Conservation (phyloP, 2,888 invertebrate species). For the Slavum lentiscoides region DNA sequence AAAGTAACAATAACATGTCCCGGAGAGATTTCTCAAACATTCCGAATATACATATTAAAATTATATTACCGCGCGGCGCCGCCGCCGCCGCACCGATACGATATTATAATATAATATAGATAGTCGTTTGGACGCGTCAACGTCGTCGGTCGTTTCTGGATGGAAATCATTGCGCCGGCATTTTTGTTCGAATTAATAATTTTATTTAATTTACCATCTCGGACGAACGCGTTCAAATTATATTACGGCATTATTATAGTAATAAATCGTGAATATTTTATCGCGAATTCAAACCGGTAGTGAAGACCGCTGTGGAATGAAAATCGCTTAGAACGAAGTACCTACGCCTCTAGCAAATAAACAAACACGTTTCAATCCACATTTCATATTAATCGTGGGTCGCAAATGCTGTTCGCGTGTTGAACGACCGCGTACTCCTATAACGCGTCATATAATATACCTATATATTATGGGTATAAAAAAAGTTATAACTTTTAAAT, state of each 20-base stretch:
- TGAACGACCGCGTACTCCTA: too few relatives aligned
- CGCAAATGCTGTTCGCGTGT: background rate
- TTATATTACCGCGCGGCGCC: too few relatives aligned
- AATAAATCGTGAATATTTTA: conserved; percentile 23
- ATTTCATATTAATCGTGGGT: background rate
- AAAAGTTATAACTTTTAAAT: conserved; percentile 11
- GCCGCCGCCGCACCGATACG: too few relatives aligned
- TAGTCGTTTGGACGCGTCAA: background rate
- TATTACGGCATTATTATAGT: too few relatives aligned
- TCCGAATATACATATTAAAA: too few relatives aligned
- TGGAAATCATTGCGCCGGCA: background rate
- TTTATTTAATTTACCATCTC: background rate
- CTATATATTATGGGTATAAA: too few relatives aligned
- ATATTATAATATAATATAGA: too few relatives aligned
- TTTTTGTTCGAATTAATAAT: background rate
- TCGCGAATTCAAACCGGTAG: conserved; percentile 9
- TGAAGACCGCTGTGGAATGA: conserved; percentile 21
- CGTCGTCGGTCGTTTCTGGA: background rate
- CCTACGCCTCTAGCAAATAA: too few relatives aligned
- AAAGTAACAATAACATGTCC: too few relatives aligned
- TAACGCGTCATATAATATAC: too few relatives aligned
- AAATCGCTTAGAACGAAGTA: too few relatives aligned
- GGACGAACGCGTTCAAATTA: background rate
- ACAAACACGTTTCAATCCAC: background rate
- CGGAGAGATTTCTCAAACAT: too few relatives aligned